Evolutionary conservation across 2,888 invertebrate species (phyloP).

Genomic region (Capitulum mitella): DNA sequence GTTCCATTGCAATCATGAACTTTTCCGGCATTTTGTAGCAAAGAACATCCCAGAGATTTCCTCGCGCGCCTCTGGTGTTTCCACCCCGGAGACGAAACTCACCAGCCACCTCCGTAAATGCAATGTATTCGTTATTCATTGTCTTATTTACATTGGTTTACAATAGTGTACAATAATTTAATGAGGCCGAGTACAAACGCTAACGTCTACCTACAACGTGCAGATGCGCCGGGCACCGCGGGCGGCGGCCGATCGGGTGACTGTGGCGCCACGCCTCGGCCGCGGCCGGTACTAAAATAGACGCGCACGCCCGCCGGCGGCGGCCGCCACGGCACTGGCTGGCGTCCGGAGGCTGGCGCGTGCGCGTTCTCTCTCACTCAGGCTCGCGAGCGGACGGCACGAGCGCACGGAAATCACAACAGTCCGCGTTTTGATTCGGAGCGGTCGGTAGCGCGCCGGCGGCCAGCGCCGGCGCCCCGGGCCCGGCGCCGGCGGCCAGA

Average conservation of each 20-base stretch:
- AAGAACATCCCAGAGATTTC: too few species aligned
- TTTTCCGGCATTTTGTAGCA: too few species aligned
- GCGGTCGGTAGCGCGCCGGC: neutral
- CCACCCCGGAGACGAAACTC: too few species aligned
- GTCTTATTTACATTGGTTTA: slow-evolving; percentile 23
- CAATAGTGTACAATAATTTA: slow-evolving; percentile 23
- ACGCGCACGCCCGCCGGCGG: too few species aligned
- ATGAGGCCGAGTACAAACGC: slow-evolving; percentile 17
- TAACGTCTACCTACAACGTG: neutral
- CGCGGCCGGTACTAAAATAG: slow-evolving; percentile 16
- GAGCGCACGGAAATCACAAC: slow-evolving; percentile 1
- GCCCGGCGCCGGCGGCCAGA: neutral
- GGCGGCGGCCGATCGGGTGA: too few species aligned
- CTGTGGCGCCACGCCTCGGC: neutral
- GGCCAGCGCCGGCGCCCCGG: neutral
- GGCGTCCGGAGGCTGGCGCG: neutral
- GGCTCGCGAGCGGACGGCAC: too few species aligned
- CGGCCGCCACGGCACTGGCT: neutral
- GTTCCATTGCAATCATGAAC: too few species aligned
- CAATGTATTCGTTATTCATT: slow-evolving; percentile 23
- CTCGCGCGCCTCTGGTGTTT: too few species aligned
- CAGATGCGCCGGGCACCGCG: neutral
- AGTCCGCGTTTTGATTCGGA: neutral
- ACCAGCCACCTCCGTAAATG: slow-evolving; percentile 5
- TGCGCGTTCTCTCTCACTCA: neutral